phyloP scores from a whole-genome alignment of 2,797 vertebrate species.

The Lepilemur septentrionalis region DNA sequence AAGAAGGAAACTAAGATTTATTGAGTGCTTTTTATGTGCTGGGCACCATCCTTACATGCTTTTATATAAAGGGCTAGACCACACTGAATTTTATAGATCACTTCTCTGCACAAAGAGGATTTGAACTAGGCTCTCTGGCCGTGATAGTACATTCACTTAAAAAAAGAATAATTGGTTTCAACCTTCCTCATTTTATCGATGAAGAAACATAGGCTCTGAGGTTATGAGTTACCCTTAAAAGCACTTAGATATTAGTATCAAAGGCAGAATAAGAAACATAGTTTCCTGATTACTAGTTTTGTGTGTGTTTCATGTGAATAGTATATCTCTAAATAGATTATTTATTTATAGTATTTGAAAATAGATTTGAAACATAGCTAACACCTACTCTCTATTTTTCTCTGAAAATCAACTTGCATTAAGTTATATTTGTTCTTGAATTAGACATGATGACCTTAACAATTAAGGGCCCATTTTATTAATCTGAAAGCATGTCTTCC shows the following conservation, averaged over 20 bases:
- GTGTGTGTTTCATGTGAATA: neutral
- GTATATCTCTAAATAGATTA: neutral
- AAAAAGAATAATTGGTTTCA: neutral
- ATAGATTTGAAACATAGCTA: slow-evolving; percentile 17
- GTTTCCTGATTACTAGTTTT: neutral
- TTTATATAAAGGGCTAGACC: neutral
- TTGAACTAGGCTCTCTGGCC: neutral
- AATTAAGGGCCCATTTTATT: neutral
- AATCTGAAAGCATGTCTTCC: neutral
- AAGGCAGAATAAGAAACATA: neutral
- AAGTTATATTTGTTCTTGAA: neutral
- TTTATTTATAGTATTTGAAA: slow-evolving; percentile 39
- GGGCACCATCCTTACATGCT: neutral
- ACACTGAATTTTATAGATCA: neutral
- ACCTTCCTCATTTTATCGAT: neutral
- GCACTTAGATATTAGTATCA: neutral
- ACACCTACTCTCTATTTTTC: neutral
- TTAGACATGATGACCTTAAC: neutral
- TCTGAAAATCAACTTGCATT: neutral
- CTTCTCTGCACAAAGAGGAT: neutral
- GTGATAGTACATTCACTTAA: neutral
- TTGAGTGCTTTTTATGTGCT: neutral
- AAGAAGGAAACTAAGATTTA: slow-evolving; percentile 2
- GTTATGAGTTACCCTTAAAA: slow-evolving; percentile 33
- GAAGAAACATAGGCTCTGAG: neutral